Evolutionary conservation across 2,113 vertebrate genomes (phyloP).

Genomic region (Cavia aperea): DNA sequence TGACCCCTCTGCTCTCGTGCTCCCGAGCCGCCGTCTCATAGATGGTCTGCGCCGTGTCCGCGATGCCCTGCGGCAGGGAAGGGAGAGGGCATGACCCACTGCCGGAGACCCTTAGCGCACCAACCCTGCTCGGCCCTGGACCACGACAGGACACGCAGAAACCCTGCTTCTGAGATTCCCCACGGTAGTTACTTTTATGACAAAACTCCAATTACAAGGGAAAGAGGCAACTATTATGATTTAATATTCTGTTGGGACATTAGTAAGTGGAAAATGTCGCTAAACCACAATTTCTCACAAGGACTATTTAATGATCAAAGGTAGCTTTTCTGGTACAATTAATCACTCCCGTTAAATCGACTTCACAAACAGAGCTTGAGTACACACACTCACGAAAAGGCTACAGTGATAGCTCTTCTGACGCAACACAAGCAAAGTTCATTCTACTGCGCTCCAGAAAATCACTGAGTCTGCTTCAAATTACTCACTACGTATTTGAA

Average conservation of each 20-base stretch:
- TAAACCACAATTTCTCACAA: neutral
- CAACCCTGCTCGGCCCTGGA: neutral
- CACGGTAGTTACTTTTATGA: constrained; percentile 15
- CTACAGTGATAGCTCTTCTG: neutral
- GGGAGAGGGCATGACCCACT: constrained; percentile 3
- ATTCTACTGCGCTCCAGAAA: neutral
- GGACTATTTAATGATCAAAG: neutral
- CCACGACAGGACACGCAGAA: neutral
- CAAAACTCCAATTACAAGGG: constrained; percentile 8
- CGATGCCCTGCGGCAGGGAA: constrained; percentile 82
- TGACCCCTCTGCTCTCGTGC: constrained; percentile 95
- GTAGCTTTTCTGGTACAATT: neutral
- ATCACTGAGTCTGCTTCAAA: neutral
- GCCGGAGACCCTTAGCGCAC: neutral
- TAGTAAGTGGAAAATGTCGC: neutral
- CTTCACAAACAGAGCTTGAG: neutral
- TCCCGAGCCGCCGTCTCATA: constrained; percentile 95
- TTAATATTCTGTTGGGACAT: neutral
- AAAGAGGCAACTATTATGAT: neutral
- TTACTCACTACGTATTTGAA: neutral
- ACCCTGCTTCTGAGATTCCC: neutral
- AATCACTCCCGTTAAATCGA: neutral
- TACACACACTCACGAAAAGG: neutral
- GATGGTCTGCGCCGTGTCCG: constrained; percentile 95
- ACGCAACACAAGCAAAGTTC: neutral